Evolutionary conservation across 2,113 vertebrate species (phyloP).

Genomic region (Protobothrops flavoviridis): DNA sequence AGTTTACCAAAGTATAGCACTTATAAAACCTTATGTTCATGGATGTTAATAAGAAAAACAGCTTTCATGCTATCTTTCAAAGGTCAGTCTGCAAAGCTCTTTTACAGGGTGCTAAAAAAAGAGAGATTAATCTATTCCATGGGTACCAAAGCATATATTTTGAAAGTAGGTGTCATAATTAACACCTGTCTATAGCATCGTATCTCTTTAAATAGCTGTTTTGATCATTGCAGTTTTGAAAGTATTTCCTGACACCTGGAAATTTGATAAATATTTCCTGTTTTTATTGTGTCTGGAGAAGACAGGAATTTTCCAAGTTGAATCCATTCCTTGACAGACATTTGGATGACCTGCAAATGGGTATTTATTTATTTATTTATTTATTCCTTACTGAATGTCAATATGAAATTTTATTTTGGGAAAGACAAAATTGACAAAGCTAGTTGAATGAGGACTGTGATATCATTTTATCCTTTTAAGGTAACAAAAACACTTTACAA

Average conservation of each 20-base stretch:
- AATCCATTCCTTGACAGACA: constrained; percentile 69
- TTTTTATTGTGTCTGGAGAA: constrained; percentile 92
- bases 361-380: constrained; percentile 29
- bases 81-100: background rate
- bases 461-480: background rate
- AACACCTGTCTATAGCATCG: constrained; percentile 43
- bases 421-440: background rate
- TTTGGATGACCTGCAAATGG: constrained; percentile 25
- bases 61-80: background rate
- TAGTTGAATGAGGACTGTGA: background rate
- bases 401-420: constrained; percentile 9
- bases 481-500: background rate
- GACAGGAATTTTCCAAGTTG: constrained; percentile 80
- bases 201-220: constrained; percentile 49
- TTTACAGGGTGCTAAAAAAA: constrained; percentile 21
- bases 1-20: constrained; percentile 16
- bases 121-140: constrained; percentile 10
- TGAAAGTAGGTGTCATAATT: constrained; percentile 45
- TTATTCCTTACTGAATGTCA: constrained; percentile 42
- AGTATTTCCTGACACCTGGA: constrained; percentile 95
- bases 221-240: constrained; percentile 53
- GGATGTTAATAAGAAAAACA: background rate
- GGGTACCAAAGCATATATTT: constrained; percentile 33
- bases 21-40: background rate
- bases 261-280: constrained; percentile 91